Evolutionary conservation across 1,140 invertebrate genomes (phyloP).

Genomic region (Thereuonema tuberculata): DNA sequence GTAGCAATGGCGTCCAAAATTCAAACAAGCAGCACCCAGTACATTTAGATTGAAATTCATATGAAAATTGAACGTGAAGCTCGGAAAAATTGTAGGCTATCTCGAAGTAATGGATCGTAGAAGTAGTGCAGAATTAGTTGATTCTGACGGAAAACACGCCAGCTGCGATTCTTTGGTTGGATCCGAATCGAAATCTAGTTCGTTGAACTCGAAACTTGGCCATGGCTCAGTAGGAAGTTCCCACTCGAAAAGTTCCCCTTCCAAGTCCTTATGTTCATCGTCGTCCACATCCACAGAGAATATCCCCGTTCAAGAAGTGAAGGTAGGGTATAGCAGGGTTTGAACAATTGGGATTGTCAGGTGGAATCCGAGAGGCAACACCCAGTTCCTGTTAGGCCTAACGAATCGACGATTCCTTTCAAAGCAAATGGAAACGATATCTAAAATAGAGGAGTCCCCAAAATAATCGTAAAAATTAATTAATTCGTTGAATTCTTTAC

Average conservation of each 20-base stretch:
- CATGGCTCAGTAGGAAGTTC: constrained; percentile 45
- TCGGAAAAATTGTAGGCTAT: no score
- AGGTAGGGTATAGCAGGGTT: constrained; percentile 8
- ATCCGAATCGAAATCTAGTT: constrained; percentile 67
- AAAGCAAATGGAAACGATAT: no score
- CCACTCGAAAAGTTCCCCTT: constrained; percentile 22
- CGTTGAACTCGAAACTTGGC: constrained; percentile 61
- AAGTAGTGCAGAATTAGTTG: not conserved
- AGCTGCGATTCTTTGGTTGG: constrained; percentile 46
- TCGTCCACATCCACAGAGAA: constrained; percentile 30
- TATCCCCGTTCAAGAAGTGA: constrained; percentile 23
- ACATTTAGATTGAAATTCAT: no score
- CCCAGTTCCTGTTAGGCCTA: no score
- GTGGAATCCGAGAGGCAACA: no score
- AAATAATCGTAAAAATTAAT: no score
- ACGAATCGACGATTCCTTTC: no score
- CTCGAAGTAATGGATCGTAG: not conserved
- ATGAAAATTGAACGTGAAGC: no score
- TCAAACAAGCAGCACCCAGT: no score
- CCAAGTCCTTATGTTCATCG: constrained; percentile 32
- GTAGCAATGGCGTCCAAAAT: no score
- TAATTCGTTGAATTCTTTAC: no score
- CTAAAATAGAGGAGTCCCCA: no score
- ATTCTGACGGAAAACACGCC: not conserved
- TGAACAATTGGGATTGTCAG: not conserved